A percentile compares a stretch with the other conserved stretches of the same genome.
Evolutionary conservation across 2,888 invertebrate species (phyloP).

Genomic region (Nymphalis c-album): DNA sequence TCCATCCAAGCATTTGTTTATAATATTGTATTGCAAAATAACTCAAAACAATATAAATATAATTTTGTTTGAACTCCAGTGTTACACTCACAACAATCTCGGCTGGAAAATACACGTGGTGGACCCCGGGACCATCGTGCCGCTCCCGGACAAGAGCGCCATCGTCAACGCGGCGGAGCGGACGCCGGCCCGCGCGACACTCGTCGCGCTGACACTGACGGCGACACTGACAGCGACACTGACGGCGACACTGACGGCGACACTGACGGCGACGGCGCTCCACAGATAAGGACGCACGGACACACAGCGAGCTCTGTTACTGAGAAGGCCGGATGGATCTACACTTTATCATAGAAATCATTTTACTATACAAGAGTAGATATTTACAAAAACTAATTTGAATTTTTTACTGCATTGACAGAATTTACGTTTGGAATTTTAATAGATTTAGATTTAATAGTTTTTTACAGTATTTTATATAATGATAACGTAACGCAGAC

Average conservation of each 20-base stretch:
- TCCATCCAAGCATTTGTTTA: no score
- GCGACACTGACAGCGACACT: conserved; percentile 1
- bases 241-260: background rate
- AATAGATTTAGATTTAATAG: conserved; percentile 1
- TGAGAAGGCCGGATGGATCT: conserved; percentile 11
- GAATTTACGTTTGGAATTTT: background rate
- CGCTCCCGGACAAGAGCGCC: conserved; percentile 54
- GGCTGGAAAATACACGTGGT: conserved; percentile 97
- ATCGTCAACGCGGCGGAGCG: conserved; percentile 44
- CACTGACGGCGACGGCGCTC: conserved; percentile 43
- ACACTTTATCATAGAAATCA: background rate
- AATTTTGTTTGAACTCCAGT: conserved; percentile 79
- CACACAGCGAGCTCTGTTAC: conserved; percentile 48
- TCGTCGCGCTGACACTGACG: conserved; percentile 36
- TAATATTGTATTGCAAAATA: no score
- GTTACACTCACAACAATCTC: conserved; percentile 94
- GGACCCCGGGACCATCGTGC: conserved; percentile 82
- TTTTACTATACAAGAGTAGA: conserved; percentile 7
- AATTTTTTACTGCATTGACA: conserved; percentile 3
- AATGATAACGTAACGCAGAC: conserved; percentile 34
- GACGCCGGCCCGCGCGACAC: conserved; percentile 32
- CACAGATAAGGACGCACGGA: conserved; percentile 53
- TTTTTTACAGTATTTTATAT: conserved; percentile 12
- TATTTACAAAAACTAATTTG: conserved; percentile 3
- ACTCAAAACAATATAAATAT: background rate